Percentiles rank a stretch among this genome's conserved stretches.
phyloP scores from a whole-genome alignment of 30 jellyfish, hydroid and myxozoan genomes.

The Nemopilema nomurai region DNA sequence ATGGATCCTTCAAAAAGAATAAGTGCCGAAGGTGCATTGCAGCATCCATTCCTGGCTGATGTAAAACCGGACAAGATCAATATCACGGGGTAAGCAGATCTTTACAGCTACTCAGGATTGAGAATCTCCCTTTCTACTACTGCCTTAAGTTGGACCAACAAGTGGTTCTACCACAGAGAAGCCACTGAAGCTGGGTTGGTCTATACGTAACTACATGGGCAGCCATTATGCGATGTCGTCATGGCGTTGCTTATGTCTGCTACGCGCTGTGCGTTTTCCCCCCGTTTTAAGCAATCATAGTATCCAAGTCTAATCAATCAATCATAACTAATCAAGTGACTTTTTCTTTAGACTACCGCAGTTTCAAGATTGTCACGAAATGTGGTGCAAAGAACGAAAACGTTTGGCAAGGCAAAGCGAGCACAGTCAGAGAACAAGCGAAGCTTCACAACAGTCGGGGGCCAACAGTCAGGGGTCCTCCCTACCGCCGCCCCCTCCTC shows the following conservation, averaged over 20 bases:
- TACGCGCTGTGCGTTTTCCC: too few relatives aligned
- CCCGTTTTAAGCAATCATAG: too few relatives aligned
- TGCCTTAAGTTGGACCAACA: background rate
- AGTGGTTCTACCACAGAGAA: too few relatives aligned
- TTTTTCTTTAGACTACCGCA: conserved; percentile 81
- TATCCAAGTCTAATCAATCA: background rate
- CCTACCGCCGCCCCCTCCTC: conserved; percentile 96
- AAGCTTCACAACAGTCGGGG: conserved; percentile 24
- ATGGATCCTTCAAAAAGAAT: conserved; percentile 94
- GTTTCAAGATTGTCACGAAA: conserved; percentile 97
- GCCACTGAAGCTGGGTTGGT: too few relatives aligned
- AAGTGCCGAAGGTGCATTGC: conserved; percentile 81
- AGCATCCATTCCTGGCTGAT: conserved; percentile 85
- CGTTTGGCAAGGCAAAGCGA: conserved; percentile 84
- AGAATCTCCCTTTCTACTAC: background rate
- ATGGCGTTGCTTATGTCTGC: too few relatives aligned
- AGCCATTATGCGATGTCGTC: too few relatives aligned
- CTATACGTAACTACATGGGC: too few relatives aligned
- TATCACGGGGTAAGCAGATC: conserved; percentile 76
- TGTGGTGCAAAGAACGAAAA: conserved; percentile 95
- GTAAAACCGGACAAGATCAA: conserved; percentile 73
- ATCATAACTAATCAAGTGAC: background rate
- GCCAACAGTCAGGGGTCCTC: conserved; percentile 44
- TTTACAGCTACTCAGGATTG: background rate
- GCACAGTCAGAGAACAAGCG: conserved; percentile 49